Evolutionary conservation across 2,113 vertebrate species (phyloP), one percentile per base, ranked within the genome.

Genomic region (Oophaga pumilio): DNA sequence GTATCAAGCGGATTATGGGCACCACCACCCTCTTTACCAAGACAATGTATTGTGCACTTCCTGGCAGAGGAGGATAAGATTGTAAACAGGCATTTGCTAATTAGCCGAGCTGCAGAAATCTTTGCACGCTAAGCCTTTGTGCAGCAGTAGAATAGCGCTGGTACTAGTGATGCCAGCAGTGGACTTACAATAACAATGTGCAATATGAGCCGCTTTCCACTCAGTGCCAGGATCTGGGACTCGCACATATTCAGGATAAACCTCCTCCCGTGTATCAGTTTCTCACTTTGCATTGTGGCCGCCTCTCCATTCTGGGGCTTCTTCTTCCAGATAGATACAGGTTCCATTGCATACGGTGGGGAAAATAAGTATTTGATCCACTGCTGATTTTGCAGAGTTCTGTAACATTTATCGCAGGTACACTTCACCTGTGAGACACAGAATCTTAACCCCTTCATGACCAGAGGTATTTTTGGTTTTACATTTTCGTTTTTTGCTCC

Each of bases 11-110:
- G 79, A 82, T 82, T 82, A 82, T 49, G 79, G 28, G 79, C 79
- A 82, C 28, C 28, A 22, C 79, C 33, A 82, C n/a, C 24, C 60
- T 49, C 43, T 26, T 71, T 56, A 71, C 57, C 49, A 49, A 26
- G 64, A 71, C 43, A 69, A 26, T n/a, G 50, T 50, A 84, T 84
- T 84, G 64, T 84, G 82, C 17, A 50, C 49, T 84, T 69, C 62
- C 82, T 69, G 64, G 82, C 82, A 84, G 82, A 24, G 33, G 64
- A 13, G 64, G 18, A n/a, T 59, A 73, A 73, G 14, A 71, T 69
- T 28, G 84, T 66, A 86, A 86, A 76, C 56, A 76, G 53, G 24
- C 53, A 76, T 85, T 76, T 76, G 28, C 33, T 76, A 86, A 86
- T 86, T 64, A 50, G 33, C 59, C 57, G 49, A 43, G 59, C 59